phyloP scores from a whole-genome alignment of 2,113 vertebrate genomes.

The Trochalopteron elliotii region DNA sequence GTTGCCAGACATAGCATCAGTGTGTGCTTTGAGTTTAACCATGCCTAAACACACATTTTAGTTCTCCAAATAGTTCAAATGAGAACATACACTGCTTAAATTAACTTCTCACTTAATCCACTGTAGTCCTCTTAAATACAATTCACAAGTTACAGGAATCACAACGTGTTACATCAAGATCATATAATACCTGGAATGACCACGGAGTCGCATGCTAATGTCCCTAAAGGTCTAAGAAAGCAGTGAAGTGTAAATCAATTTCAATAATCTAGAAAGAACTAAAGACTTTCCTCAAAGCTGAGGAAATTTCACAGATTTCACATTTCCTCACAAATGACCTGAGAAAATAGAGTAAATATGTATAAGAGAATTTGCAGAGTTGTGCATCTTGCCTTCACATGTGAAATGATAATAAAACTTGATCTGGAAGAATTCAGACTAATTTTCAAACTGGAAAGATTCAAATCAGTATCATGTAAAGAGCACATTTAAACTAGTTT shows the following conservation, averaged over 20 bases:
- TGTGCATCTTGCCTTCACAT: background rate
- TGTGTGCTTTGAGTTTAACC: conserved; percentile 20
- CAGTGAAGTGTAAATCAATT: conserved; percentile 3
- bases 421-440: background rate
- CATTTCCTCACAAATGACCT: background rate
- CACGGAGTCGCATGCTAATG: background rate
- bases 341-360: background rate
- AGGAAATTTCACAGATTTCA: background rate
- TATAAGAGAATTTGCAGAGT: background rate
- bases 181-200: background rate
- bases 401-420: background rate
- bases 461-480: background rate
- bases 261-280: background rate
- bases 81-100: background rate
- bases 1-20: background rate
- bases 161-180: background rate
- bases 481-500: background rate
- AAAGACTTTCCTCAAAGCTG: background rate
- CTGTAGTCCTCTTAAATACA: background rate
- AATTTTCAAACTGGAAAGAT: background rate
- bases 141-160: background rate
- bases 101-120: conserved; percentile 5
- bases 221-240: background rate
- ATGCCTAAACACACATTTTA: background rate
- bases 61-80: background rate